These are phyloP conservation scores for Idaea aversata DNA, from an alignment of 2,888 invertebrate species.

Conservation along the genomic window DNA sequence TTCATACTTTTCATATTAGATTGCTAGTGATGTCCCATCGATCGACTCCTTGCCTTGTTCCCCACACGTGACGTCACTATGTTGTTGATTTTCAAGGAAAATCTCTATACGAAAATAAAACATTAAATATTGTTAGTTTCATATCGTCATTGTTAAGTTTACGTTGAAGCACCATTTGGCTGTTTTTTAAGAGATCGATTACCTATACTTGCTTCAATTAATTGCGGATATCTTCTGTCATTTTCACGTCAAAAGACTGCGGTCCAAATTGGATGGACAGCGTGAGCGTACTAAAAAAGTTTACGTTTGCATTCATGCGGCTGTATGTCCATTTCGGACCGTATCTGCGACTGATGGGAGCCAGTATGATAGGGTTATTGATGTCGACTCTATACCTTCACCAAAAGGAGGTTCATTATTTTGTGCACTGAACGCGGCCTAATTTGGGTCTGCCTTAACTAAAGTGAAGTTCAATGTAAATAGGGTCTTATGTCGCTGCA, in stretches of 20 bases:
- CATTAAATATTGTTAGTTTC: neutral
- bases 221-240: too few species aligned
- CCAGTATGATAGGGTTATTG: too few species aligned
- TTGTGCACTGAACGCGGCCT: neutral
- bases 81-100: neutral
- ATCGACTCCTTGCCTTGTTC: neutral
- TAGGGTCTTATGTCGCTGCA: slow-evolving; percentile 1
- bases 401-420: neutral
- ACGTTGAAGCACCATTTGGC: neutral
- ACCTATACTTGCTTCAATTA: too few species aligned
- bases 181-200: neutral
- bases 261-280: too few species aligned
- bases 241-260: too few species aligned
- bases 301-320: too few species aligned
- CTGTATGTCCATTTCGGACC: too few species aligned
- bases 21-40: neutral
- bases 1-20: neutral
- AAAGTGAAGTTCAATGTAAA: neutral
- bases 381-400: too few species aligned
- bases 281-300: too few species aligned
- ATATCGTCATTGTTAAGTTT: slow-evolving; percentile 1
- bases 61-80: neutral
- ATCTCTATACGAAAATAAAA: neutral
- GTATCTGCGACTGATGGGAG: too few species aligned
- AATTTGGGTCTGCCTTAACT: neutral